Percentiles rank a stretch among this genome's conserved stretches.
These are phyloP conservation scores for Trichoplax adhaerens DNA, from an alignment of 37 sponge, comb jelly and placozoan species.

Conservation along the genomic window DNA sequence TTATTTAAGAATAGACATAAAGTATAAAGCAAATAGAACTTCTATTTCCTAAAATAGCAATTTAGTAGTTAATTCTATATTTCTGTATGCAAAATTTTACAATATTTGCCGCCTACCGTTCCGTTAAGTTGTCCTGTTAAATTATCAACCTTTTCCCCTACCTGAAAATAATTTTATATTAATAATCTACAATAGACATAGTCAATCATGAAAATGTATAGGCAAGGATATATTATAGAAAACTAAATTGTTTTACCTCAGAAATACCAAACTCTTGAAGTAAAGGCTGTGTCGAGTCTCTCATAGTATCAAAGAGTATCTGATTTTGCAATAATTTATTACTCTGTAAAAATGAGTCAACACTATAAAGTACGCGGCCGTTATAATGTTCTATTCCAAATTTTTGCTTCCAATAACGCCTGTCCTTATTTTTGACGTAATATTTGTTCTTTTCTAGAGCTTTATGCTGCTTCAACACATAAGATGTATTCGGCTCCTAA, in stretches of 20 bases:
- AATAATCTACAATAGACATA: too few species aligned
- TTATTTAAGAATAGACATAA: too few species aligned
- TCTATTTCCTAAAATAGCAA: too few species aligned
- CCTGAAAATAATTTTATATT: too few species aligned
- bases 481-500: slow-evolving; percentile 70
- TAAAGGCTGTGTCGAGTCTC: slow-evolving; percentile 40
- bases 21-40: too few species aligned
- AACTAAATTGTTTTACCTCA: slow-evolving; percentile 26
- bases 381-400: slow-evolving; percentile 82
- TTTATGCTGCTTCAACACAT: slow-evolving; percentile 62
- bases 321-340: slow-evolving; percentile 93
- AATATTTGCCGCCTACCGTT: too few species aligned
- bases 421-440: slow-evolving; percentile 64
- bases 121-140: too few species aligned
- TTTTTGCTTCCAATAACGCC: slow-evolving; percentile 49
- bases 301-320: slow-evolving; percentile 68
- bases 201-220: too few species aligned
- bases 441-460: slow-evolving; percentile 44
- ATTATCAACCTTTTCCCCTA: too few species aligned
- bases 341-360: slow-evolving; percentile 65
- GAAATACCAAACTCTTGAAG: slow-evolving; percentile 42
- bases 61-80: too few species aligned
- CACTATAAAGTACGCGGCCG: slow-evolving; percentile 66
- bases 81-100: too few species aligned
- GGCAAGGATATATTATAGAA: not conserved